phyloP scores from a whole-genome alignment of 2,797 vertebrate genomes.

The Ceyx erithaca region DNA sequence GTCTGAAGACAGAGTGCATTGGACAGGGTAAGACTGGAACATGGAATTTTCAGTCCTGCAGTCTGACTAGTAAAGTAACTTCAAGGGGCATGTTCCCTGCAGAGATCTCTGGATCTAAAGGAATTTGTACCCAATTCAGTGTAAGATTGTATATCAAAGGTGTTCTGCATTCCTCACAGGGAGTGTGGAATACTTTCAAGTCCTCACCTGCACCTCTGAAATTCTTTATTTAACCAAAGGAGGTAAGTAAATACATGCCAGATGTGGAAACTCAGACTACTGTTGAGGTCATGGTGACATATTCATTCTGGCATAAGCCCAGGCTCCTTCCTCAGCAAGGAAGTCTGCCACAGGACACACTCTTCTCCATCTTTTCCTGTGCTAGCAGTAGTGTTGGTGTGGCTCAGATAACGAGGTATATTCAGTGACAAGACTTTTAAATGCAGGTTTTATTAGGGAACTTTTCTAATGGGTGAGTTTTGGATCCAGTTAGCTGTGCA shows the following conservation, averaged over 20 bases:
- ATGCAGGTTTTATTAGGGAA: neutral
- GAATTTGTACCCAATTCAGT: neutral
- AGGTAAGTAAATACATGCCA: neutral
- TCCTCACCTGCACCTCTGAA: constrained; percentile 13
- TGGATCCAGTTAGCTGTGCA: neutral
- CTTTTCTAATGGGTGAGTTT: neutral
- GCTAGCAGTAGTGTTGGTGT: neutral
- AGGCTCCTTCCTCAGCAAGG: neutral
- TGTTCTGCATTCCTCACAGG: constrained; percentile 18
- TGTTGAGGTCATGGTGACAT: neutral
- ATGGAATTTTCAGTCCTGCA: neutral
- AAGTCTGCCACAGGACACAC: neutral
- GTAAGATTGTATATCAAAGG: constrained; percentile 21
- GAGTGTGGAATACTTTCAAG: constrained; percentile 27
- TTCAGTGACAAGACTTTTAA: neutral
- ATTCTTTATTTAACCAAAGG: constrained; percentile 37
- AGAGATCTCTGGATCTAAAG: neutral
- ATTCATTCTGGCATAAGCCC: neutral
- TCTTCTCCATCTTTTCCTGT: neutral
- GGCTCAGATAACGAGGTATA: neutral
- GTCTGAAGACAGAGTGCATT: neutral
- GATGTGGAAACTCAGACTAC: neutral
- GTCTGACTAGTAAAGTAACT: neutral
- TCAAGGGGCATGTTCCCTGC: neutral
- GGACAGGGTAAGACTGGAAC: neutral